Evolutionary conservation across 1,140 invertebrate genomes (phyloP).

Genomic region (Apis dorsata): DNA sequence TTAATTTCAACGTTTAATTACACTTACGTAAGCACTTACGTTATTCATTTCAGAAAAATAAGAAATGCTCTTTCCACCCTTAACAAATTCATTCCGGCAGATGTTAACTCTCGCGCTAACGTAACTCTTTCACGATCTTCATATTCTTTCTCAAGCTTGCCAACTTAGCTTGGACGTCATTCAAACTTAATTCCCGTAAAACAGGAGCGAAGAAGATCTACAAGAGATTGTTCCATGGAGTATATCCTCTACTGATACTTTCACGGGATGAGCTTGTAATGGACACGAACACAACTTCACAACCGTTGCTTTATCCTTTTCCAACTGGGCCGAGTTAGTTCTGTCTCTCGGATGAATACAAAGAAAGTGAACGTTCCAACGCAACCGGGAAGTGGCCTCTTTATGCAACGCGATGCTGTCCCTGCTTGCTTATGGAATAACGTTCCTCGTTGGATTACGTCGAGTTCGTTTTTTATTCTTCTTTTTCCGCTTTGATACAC

Average conservation of each 20-base stretch:
- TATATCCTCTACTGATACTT: constrained; percentile 38
- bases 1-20: too few species aligned
- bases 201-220: not conserved
- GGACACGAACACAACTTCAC: not conserved
- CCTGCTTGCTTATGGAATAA: constrained; percentile 35
- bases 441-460: not conserved
- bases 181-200: not conserved
- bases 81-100: not conserved
- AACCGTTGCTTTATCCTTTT: not conserved
- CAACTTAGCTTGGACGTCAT: not conserved
- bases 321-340: not conserved
- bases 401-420: constrained; percentile 35
- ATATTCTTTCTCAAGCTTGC: not conserved
- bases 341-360: constrained; percentile 44
- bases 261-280: constrained; percentile 39
- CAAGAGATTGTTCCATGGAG: not conserved
- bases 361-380: constrained; percentile 59
- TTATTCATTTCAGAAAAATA: too few species aligned
- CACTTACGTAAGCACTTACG: too few species aligned
- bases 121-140: not conserved
- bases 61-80: too few species aligned
- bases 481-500: not conserved
- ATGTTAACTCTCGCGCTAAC: not conserved
- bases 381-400: constrained; percentile 53
- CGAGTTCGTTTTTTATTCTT: not conserved